Conservation (phyloP, 1,140 invertebrate genomes). For the Zophobas morio region DNA sequence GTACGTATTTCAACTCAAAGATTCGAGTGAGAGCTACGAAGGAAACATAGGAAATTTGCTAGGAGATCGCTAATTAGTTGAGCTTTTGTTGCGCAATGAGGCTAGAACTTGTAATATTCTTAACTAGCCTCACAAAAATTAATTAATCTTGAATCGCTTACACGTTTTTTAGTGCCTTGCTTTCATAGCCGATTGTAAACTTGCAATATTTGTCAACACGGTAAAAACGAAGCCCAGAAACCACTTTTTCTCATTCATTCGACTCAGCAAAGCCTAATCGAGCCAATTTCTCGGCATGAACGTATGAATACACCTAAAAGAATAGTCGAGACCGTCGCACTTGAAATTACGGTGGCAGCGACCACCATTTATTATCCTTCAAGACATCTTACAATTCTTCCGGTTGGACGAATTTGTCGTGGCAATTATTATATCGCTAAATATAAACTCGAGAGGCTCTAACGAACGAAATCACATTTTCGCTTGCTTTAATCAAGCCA, state of each 20-base stretch:
- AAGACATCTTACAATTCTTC: slow-evolving; percentile 8
- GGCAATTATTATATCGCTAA: slow-evolving; percentile 10
- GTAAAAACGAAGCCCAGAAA: no score
- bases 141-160: no score
- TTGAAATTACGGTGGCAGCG: slow-evolving; percentile 5
- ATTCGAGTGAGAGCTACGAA: neutral
- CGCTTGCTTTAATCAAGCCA: neutral
- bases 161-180: no score
- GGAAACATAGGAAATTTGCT: no score
- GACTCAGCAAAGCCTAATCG: no score
- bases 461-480: neutral
- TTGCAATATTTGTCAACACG: no score
- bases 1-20: slow-evolving; percentile 1
- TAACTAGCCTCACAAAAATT: no score
- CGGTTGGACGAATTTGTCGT: neutral
- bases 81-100: no score
- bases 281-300: neutral
- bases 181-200: no score
- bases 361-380: neutral
- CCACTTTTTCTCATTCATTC: no score
- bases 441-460: neutral
- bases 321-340: slow-evolving; percentile 1
- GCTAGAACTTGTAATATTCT: no score
- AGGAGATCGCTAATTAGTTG: no score
- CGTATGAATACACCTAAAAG: slow-evolving; percentile 2